Percentiles rank a stretch among this genome's conserved stretches.
Conservation (phyloP, 1,140 invertebrate genomes). For the Latrodectus geometricus region DNA sequence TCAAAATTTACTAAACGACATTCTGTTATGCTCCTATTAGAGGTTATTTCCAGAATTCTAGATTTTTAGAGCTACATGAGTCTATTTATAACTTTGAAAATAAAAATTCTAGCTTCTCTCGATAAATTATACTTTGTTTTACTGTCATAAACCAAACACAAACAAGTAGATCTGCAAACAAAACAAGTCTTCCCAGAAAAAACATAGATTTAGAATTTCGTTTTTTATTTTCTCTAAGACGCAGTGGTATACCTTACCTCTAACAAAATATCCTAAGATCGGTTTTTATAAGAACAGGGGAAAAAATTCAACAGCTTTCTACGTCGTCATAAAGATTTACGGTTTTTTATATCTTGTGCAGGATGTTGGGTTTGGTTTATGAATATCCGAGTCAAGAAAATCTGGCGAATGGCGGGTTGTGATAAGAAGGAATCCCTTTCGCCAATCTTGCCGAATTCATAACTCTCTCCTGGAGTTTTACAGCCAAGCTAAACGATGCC, state of each 20-base stretch:
- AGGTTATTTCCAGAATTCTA: too few species aligned
- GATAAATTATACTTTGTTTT: not conserved
- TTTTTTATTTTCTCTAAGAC: not conserved
- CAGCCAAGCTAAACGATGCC: not conserved
- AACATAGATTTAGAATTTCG: not conserved
- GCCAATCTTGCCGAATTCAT: constrained; percentile 1
- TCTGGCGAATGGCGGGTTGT: not conserved
- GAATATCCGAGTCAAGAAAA: not conserved
- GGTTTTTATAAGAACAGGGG: not conserved
- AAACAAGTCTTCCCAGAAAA: not conserved
- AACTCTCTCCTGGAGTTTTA: not conserved
- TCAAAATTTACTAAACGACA: too few species aligned
- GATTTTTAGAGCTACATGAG: too few species aligned
- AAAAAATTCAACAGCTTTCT: not conserved
- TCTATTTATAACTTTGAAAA: too few species aligned
- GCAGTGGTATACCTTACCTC: not conserved
- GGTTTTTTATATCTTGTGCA: not conserved
- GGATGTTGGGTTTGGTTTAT: not conserved
- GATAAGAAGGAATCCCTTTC: constrained; percentile 5
- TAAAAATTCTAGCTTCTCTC: not conserved
- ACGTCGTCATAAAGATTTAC: constrained; percentile 8
- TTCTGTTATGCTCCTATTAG: too few species aligned
- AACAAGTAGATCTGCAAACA: not conserved
- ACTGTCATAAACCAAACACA: not conserved
- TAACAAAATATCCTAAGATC: not conserved